Evolutionary conservation across 2,888 invertebrate species (phyloP).

Genomic region (Cotesia congregata): DNA sequence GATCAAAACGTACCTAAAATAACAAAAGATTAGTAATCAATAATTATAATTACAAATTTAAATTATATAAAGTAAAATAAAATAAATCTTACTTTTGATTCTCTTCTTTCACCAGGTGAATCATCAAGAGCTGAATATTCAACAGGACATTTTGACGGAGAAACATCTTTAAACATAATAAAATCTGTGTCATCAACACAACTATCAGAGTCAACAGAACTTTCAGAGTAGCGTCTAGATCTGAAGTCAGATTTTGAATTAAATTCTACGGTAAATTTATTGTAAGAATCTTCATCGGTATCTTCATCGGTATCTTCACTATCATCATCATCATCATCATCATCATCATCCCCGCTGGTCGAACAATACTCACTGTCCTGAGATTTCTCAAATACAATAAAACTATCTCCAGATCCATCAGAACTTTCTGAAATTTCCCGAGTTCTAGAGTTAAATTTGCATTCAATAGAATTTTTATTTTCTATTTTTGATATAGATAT

Average conservation of each 20-base stretch:
- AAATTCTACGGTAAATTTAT: not conserved
- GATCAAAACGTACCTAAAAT: constrained; percentile 72
- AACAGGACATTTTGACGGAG: constrained; percentile 22
- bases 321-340: not conserved
- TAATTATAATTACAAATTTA: not conserved
- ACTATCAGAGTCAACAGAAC: constrained; percentile 62
- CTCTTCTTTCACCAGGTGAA: not conserved
- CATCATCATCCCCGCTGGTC: not conserved
- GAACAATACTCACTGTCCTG: not conserved
- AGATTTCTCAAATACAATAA: constrained; percentile 4
- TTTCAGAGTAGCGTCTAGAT: constrained; percentile 56
- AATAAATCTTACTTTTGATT: constrained; percentile 6
- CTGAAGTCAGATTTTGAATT: constrained; percentile 36
- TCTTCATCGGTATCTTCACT: no score
- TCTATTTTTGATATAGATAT: not conserved
- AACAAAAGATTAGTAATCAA: constrained; percentile 10
- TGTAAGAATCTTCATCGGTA: not conserved
- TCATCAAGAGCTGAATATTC: constrained; percentile 41
- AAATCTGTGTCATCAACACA: constrained; percentile 46
- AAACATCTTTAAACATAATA: constrained; percentile 58
- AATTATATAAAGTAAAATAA: not conserved
- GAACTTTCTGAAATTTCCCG: not conserved
- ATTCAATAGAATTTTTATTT: constrained; percentile 25
- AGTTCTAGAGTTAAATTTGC: constrained; percentile 3
- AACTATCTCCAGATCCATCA: not conserved